Evolutionary conservation across 53 echinoderm and acorn worm species (phyloP), one percentile per base, ranked within the genome.

Genomic region (Antedon mediterranea): DNA sequence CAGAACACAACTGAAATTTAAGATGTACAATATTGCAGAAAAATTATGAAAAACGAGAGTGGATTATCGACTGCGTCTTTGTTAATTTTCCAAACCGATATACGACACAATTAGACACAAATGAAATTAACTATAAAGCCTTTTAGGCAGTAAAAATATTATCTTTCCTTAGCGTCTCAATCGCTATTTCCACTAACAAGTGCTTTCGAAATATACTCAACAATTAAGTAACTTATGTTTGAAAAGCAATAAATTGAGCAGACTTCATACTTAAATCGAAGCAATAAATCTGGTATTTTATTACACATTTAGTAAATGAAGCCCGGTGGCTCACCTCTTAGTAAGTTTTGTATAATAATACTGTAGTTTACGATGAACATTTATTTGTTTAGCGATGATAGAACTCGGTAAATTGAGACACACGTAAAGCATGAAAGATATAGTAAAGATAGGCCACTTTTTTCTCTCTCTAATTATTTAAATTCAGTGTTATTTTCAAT

Each of bases 41-140:
- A 57, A 15, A 57, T 57, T 57, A 57, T 57, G 57, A 57, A 57
- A 57, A 57, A 57, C 57, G 57, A 57, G 57, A 57, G 57, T 57
- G 57, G 57, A 57, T 57, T 57, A 57, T 57, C 57, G 57, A 57
- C 9, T 57, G 57, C 57, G 57, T 57, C 57, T 57, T 57, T 57
- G 57, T 57, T 57, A 57, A 57, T 57, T 57, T 57, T 57, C 57
- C 57, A 57, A 23, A 8, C n/a, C 57, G 57, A 57, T 57, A 57
- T 57, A 57, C 57, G 57, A 57, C 57, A 57, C 57, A 57, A 57
- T 57, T 57, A 57, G 57, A 57, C 57, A 57, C 57, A 57, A 57
- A 57, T 57, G 57, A 57, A 57, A 57, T 57, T 57, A 57, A 57
- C 14, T 57, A 57, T 57, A 57, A 57, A 57, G 57, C 57, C 57